Evolutionary conservation across 2,888 invertebrate species (phyloP), one percentile per base, ranked within the genome.

Genomic region (Seira musarum): DNA sequence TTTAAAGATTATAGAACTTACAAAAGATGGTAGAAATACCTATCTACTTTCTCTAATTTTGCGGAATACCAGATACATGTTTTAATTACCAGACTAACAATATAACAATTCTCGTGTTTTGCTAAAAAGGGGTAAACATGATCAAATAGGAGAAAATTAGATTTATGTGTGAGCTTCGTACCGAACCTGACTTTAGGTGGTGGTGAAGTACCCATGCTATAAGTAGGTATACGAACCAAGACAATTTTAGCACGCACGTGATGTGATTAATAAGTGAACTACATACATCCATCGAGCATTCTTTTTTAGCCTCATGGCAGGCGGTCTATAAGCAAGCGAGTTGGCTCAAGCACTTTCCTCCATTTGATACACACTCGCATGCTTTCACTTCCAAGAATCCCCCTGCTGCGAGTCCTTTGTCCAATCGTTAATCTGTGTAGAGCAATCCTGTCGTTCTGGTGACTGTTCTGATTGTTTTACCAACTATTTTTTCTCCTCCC

Each of bases 231-330:
- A n/a, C n/a, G n/a, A n/a, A n/a, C 30, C 30, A 30, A 30, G 30
- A 30, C n/a, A 53, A n/a, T 53, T 53, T 53, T 53, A 53, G n/a
- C 46, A 10, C 8, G 67, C 19, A 68, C 77, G 71, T 78, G 78
- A 71, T 60, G 78, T 78, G 71, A 66, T 78, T 78, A 78, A 78
- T 78, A 78, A 78, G 77, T 66, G 61, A 40, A 22, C 25, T 53
- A 53, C 3, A n/a, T n/a, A n/a, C 13, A n/a, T 64, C 53, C 73
- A 53, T 73, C 49, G 60, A 73, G 73, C 66, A 2, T 73, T 60
- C 63, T 77, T 77, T 30, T 30, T 77, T 77, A 71, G 71, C 60
- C 63, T 60, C 71, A 57, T 63, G 63, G 75, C 74, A 67, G 67
- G 77, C 65, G 71, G 78, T 78, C 78, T 63, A 15, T 8, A 69